Evolutionary conservation across 2,113 vertebrate genomes (phyloP).

Genomic region (Cinclus cinclus): DNA sequence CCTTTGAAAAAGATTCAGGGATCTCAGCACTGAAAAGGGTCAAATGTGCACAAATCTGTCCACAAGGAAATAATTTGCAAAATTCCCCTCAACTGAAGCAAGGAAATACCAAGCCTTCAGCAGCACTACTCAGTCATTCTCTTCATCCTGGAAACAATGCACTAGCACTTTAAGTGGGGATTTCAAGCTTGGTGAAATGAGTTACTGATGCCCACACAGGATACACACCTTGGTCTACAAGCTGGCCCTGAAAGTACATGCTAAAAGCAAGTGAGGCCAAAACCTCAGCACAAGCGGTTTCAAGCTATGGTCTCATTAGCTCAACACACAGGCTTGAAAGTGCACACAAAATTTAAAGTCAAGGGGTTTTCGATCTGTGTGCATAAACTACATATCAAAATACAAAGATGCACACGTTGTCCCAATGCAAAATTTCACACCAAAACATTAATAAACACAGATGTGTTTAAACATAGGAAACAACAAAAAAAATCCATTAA

Average conservation of each 20-base stretch:
- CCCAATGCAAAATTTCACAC: background rate
- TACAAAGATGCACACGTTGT: background rate
- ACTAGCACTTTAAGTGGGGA: background rate
- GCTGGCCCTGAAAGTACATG: background rate
- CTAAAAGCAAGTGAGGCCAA: background rate
- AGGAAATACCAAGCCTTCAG: background rate
- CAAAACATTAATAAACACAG: background rate
- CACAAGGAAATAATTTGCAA: background rate
- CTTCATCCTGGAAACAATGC: background rate
- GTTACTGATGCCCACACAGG: accelerated
- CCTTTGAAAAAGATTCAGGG: background rate
- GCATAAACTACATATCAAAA: background rate
- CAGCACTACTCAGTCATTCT: background rate
- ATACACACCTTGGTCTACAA: background rate
- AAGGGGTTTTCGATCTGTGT: background rate
- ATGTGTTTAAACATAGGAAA: background rate
- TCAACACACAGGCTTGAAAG: background rate
- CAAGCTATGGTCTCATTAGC: conserved; percentile 1
- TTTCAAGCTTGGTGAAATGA: background rate
- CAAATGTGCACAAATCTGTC: background rate
- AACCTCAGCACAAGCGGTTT: background rate
- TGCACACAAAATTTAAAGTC: background rate
- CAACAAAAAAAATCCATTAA: background rate
- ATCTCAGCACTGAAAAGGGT: background rate
- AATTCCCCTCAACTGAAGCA: background rate